Evolutionary conservation across 2,113 vertebrate species (phyloP), one percentile per base, ranked within the genome.

Genomic region (Geococcyx californianus): DNA sequence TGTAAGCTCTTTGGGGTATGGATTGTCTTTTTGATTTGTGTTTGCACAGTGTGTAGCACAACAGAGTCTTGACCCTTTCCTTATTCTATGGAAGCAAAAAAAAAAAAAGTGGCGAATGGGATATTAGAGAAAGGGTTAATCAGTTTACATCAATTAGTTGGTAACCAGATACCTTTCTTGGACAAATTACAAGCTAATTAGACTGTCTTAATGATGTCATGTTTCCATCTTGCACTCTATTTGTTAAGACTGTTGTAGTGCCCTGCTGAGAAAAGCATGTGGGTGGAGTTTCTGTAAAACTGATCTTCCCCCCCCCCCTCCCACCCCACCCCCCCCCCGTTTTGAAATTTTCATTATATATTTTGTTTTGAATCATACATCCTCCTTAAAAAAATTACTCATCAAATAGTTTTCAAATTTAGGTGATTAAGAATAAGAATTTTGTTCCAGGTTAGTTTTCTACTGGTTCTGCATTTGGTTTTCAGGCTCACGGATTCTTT

Each of bases 91-190:
- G 85, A 84, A 92, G 23, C 26, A 68, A 62, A 91, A 94, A 56
- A 94, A 56, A 89, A 51, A 54, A 52, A 93, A 93, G 90, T 67
- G 75, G 72, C n/a, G 0, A 94, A 93, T 86, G 38, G 69, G 56
- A 96, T 84, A 88, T 47, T 94, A 87, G 76, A 90, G 85, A 96
- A 96, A 95, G 94, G 85, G 90, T 95, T 96, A 96, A 95, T 94
- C 92, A 89, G 93, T 95, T 97, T 96, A 96, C 92, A 94, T 91
- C 95, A 97, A 95, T 94, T 96, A 94, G 92, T 74, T 92, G 68
- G 90, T 91, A 96, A 94, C 79, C 85, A 94, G 73, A 93, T 93
- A 96, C 90, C 88, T 96, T 95, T 90, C 85, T 86, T 76, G 84
- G 84, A 83, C 88, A 95, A 91, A 95, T 94, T 96, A 95, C 76